A percentile compares a stretch with the other conserved stretches of the same genome.
Evolutionary conservation across 2,797 vertebrate genomes (phyloP).

Genomic region (Malurus leucopterus): DNA sequence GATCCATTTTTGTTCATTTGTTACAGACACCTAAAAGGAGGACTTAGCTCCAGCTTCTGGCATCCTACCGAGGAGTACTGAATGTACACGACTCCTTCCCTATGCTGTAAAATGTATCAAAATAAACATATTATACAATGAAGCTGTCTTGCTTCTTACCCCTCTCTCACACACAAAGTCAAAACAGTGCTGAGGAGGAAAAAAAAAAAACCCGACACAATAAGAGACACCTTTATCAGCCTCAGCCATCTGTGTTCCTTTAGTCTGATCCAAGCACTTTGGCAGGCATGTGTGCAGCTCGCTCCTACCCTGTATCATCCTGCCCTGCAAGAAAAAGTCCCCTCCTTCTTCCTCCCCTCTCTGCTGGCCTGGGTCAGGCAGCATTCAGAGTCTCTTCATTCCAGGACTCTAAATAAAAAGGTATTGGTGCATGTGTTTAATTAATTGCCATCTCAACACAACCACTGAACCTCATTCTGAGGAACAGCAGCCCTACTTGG

Average conservation of each 20-base stretch:
- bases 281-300: slow-evolving; percentile 37
- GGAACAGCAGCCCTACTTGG: neutral
- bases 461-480: neutral
- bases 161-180: neutral
- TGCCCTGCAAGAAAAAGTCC: slow-evolving; percentile 27
- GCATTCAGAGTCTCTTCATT: neutral
- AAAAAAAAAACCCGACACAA: slow-evolving; percentile 16
- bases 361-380: neutral
- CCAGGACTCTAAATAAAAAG: slow-evolving; percentile 6
- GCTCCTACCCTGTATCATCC: slow-evolving; percentile 38
- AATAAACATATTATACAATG: slow-evolving; percentile 16
- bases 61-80: neutral
- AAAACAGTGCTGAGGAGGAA: neutral
- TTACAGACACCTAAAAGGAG: slow-evolving; percentile 23
- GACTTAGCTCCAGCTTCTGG: slow-evolving; percentile 5
- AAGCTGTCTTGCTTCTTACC: neutral
- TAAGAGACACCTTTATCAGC: slow-evolving; percentile 69
- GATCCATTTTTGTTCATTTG: slow-evolving; percentile 27
- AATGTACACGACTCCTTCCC: slow-evolving; percentile 4
- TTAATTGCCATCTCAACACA: neutral
- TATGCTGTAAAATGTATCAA: neutral
- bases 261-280: slow-evolving; percentile 54
- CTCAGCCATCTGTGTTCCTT: slow-evolving; percentile 69
- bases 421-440: neutral
- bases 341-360: slow-evolving; percentile 56